Conservation (phyloP, 2,888 invertebrate genomes). For the Andricus quercusramuli region DNA sequence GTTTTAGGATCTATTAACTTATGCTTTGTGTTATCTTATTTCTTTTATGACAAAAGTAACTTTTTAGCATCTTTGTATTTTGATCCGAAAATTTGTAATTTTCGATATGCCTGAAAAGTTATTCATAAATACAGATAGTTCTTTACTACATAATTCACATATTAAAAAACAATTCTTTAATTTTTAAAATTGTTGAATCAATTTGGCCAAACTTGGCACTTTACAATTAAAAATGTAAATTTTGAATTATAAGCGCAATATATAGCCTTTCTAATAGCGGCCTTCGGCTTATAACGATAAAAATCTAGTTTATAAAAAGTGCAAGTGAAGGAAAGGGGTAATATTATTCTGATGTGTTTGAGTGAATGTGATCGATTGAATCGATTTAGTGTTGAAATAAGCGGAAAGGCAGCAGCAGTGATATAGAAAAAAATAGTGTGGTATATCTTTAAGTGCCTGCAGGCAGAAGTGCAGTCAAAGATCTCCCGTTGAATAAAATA, state of each 20-base stretch:
- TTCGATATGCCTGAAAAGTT: not conserved
- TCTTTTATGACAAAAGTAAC: not conserved
- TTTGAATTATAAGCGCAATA: not conserved
- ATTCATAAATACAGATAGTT: too few relatives aligned
- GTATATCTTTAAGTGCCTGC: not conserved
- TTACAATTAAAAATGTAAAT: not conserved
- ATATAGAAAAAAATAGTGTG: constrained; percentile 1
- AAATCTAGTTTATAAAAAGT: constrained; percentile 21
- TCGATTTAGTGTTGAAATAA: constrained; percentile 27
- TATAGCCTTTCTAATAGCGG: not conserved
- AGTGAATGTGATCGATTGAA: constrained; percentile 16
- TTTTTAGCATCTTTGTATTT: not conserved
- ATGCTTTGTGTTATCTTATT: too few relatives aligned
- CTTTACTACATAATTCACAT: not conserved
- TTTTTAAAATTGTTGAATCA: too few relatives aligned
- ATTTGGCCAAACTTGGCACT: not conserved
- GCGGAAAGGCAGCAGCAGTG: constrained; percentile 22
- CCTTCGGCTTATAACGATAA: not conserved
- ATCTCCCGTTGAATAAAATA: constrained; percentile 24
- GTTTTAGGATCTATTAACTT: too few relatives aligned
- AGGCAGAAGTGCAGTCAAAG: constrained; percentile 28
- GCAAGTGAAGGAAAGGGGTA: constrained; percentile 10
- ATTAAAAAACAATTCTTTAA: not conserved
- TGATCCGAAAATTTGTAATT: not conserved
- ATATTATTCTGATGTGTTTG: constrained; percentile 5